Percentiles rank a stretch among this genome's conserved stretches.
Conservation (phyloP, 37 sponge, comb jelly and placozoan genomes). For the Bolinopsis microptera region DNA sequence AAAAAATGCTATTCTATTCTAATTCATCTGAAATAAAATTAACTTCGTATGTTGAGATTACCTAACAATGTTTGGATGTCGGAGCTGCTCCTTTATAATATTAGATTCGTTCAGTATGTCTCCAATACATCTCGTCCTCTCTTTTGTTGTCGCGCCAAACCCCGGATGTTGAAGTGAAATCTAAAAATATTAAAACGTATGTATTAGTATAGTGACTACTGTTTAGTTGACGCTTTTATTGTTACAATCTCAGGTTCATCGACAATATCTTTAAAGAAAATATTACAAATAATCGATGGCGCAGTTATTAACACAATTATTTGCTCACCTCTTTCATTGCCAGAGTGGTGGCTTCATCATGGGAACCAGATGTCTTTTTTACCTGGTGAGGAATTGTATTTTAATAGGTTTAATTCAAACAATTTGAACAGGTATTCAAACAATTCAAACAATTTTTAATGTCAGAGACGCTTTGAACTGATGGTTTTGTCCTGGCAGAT, state of each 20-base stretch:
- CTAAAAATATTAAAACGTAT: no score
- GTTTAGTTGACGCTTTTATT: background rate
- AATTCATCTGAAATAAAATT: no score
- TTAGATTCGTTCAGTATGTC: conserved; percentile 78
- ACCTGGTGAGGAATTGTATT: no score
- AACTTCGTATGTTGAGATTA: no score
- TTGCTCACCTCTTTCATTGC: conserved; percentile 80
- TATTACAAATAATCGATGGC: background rate
- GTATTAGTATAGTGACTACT: background rate
- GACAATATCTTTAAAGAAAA: background rate
- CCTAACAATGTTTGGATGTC: conserved; percentile 64
- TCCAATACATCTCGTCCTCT: conserved; percentile 71
- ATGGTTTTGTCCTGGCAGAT: no score
- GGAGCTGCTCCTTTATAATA: conserved; percentile 78
- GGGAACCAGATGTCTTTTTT: background rate
- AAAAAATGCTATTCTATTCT: no score
- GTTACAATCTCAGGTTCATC: background rate
- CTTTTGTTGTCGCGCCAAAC: conserved; percentile 71
- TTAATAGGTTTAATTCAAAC: no score
- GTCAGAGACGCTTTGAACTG: no score
- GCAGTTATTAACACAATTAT: no score
- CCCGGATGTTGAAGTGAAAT: conserved; percentile 71
- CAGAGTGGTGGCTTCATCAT: conserved; percentile 30
- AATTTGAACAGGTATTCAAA: no score
- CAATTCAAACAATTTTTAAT: no score